These are phyloP conservation scores for Lypha dubia DNA, from an alignment of 2,888 invertebrate species.

Conservation along the genomic window DNA sequence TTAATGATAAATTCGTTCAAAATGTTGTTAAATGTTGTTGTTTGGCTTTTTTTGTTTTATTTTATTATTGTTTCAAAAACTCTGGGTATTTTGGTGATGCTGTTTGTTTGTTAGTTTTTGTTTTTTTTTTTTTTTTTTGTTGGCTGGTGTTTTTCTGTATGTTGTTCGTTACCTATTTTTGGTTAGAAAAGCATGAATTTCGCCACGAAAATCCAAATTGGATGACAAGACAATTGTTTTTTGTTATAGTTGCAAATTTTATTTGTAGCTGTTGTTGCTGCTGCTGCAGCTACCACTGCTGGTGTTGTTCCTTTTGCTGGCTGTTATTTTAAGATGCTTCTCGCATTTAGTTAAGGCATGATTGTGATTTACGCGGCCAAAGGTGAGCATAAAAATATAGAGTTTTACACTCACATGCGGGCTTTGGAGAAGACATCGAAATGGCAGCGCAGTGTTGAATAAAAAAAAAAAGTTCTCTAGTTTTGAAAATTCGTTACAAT, in stretches of 20 bases:
- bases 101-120: no score
- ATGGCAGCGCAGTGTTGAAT: no score
- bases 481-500: slow-evolving; percentile 54
- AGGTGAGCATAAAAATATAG: slow-evolving; percentile 55
- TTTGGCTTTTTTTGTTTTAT: slow-evolving; percentile 34
- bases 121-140: slow-evolving; percentile 17
- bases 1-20: slow-evolving; percentile 72
- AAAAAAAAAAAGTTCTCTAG: slow-evolving; percentile 10
- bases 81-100: slow-evolving; percentile 1
- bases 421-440: background rate
- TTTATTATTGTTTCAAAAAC: slow-evolving; percentile 45
- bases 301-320: slow-evolving; percentile 9
- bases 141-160: slow-evolving; percentile 46
- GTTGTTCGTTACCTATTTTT: slow-evolving; percentile 63
- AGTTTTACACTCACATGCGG: slow-evolving; percentile 27
- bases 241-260: slow-evolving; percentile 57
- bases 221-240: slow-evolving; percentile 69
- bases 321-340: slow-evolving; percentile 42
- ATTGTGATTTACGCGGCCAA: slow-evolving; percentile 67
- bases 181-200: slow-evolving; percentile 69
- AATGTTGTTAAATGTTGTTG: slow-evolving; percentile 68
- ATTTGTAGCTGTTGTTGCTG: slow-evolving; percentile 18
- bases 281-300: slow-evolving; percentile 41
- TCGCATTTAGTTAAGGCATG: slow-evolving; percentile 71
- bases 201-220: slow-evolving; percentile 69